Base-by-base conservation (phyloP, 2,888 invertebrate genomes). In the Ecliptopera silaceata region DNA sequence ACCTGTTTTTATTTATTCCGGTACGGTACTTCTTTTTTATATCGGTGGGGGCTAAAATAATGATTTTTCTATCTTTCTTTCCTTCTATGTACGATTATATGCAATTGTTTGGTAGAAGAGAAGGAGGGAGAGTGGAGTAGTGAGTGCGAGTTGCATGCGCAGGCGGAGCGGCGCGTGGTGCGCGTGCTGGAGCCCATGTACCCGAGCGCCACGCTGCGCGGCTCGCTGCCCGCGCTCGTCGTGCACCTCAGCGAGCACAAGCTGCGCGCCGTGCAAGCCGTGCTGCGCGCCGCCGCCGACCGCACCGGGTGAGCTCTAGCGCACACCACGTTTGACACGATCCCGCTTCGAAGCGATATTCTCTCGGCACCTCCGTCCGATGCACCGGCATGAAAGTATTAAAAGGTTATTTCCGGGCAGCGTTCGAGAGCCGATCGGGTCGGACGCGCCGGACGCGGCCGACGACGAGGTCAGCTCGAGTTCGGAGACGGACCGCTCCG, bases 231-330 rank as follows among this genome's bases (percentile, higher is more conserved):
- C 0, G 95, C 96, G 80, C 92, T 98, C 13, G 95, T 97, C 31
- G 96, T 96, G 47, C 98, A 98, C 84, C 93, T 98, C 42, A 97
- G 97, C 86, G 98, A 98, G 81, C 95, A 95, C 71, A 98, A 98
- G 92, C 95, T 98, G 71, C 69, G 75, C 63, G 85, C 87, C 47
- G 82, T 86, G 61, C 81, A 87, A 56, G 78, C 82, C 61, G 84
- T 74, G 70, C 77, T 65, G 69, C 51, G 66, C 45, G 52, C 49
- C 56, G 54, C 50, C 36, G 4, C 38, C 52, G 12, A 34, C 12
- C 13, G 15, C 47, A 57, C 34, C 55, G 17, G 22, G 52, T 52
- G 18, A 32, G 31, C 6, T n/a, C n/a, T n/a, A n/a, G n/a, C n/a
- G n/a, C n/a, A n/a, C n/a, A n/a, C n/a, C n/a, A n/a, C n/a, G n/a